These are phyloP conservation scores for Epinephelus fuscoguttatus DNA, from an alignment of 2,113 vertebrate genomes.

Conservation along the genomic window DNA sequence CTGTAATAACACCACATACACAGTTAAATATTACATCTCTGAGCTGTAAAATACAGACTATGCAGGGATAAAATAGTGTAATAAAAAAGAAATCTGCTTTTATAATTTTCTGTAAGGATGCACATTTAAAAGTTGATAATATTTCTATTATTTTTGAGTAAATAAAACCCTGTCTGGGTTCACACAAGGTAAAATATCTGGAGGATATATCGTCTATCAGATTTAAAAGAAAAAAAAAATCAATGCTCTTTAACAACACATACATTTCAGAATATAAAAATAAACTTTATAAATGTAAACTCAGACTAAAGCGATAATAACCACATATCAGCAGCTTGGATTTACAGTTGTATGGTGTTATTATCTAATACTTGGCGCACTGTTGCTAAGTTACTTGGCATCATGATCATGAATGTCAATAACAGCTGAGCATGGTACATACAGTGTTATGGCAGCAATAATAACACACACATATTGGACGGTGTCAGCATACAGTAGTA, in stretches of 20 bases:
- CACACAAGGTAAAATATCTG: constrained; percentile 32
- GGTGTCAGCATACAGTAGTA: constrained; percentile 52
- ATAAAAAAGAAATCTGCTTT: constrained; percentile 48
- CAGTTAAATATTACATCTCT: constrained; percentile 59
- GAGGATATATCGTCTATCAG: constrained; percentile 37
- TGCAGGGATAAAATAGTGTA: constrained; percentile 26
- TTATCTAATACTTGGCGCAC: constrained; percentile 74
- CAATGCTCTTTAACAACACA: constrained; percentile 45
- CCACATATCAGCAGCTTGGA: constrained; percentile 81
- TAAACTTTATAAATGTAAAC: constrained; percentile 80
- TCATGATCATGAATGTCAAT: constrained; percentile 64
- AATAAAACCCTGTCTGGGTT: constrained; percentile 25
- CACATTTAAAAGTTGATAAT: constrained; percentile 39
- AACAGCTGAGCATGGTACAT: constrained; percentile 56
- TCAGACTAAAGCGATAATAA: constrained; percentile 75
- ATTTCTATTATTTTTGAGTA: constrained; percentile 30
- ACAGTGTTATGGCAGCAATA: constrained; percentile 59
- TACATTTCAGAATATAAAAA: constrained; percentile 83
- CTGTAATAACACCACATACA: constrained; percentile 72
- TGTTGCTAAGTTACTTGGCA: constrained; percentile 80
- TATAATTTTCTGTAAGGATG: constrained; percentile 25
- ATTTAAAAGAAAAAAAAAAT: constrained; percentile 37
- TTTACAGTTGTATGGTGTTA: constrained; percentile 78
- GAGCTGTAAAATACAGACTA: constrained; percentile 47
- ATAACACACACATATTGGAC: constrained; percentile 50